Percentiles rank a stretch among this genome's conserved stretches.
phyloP scores from a whole-genome alignment of 2,797 vertebrate genomes.

The Octomys mimax region DNA sequence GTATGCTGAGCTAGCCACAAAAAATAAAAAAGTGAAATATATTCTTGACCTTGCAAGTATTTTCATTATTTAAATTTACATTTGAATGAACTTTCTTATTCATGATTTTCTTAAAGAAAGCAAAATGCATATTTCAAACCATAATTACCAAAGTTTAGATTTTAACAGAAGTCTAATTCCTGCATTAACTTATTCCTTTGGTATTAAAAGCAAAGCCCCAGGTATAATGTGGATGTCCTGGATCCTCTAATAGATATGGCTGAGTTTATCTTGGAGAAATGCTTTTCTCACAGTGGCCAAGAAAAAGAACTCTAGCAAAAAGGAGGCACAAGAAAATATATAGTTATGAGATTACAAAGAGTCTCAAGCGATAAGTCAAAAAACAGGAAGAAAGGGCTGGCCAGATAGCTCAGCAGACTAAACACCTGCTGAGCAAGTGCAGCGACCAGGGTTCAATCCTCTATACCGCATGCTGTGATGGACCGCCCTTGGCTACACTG shows the following conservation, averaged over 20 bases:
- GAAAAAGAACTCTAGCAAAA: background rate
- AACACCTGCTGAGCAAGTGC: too few species aligned
- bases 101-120: background rate
- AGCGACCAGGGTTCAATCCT: too few species aligned
- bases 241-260: background rate
- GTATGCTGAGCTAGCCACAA: too few species aligned
- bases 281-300: background rate
- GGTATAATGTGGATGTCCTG: background rate
- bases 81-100: constrained; percentile 11
- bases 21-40: background rate
- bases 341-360: background rate
- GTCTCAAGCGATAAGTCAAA: background rate
- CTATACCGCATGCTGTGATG: too few species aligned
- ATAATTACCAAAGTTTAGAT: background rate
- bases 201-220: constrained; percentile 2
- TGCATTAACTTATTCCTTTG: constrained; percentile 7
- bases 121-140: background rate
- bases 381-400: background rate
- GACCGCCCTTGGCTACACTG: too few species aligned
- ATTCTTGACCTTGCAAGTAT: background rate
- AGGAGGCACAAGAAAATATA: background rate
- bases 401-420: too few species aligned
- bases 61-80: background rate
- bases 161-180: constrained; percentile 6
- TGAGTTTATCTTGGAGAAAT: background rate